Base-by-base conservation (phyloP, 2,113 vertebrate genomes). In the Ammodytes dubius region DNA sequence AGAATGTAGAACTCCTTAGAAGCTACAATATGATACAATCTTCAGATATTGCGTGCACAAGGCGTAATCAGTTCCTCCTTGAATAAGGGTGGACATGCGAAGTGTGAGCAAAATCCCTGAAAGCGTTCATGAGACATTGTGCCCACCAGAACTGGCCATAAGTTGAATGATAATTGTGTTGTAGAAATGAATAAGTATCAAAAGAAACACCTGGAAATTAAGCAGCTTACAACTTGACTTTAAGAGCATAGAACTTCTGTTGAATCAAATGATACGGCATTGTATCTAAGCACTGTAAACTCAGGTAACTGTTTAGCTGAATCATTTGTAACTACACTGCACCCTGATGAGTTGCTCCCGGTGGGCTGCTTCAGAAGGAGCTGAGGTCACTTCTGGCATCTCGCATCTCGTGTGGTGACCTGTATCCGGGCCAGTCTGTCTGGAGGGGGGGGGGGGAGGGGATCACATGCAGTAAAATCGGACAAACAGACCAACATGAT, bases 331-430 rank as follows among this genome's bases (percentile, higher is more conserved):
- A 27, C 27, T 27, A 27, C 27, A 2, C 27, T 27, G 27, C 27
- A 73, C 77, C 69, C 4, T 54, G 49, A 60, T 50, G 77, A 65
- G 58, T 65, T 11, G 43, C 60, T 75, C 52, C 54, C 46, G 66
- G 56, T 74, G 46, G 19, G 58, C 49, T 81, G 76, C 60, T 83
- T 72, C 63, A 54, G 54, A 19, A 54, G 66, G 19, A 49, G 37
- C 52, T 68, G 86, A 82, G 45, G 60, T 79, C 46, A 74, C 72
- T 74, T 77, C 66, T 84, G 78, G 70, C 77, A 50, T 82, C 63
- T 65, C 78, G 63, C 79, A 86, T 83, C 74, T 84, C 47, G 76
- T 74, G 70, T 68, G 74, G 49, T 90, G 84, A 90, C 86, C 88
- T 75, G 78, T 71, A 56, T 43, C 61, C 54, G 60, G 66, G 76